Evolutionary conservation across 2,113 vertebrate genomes (phyloP).

Genomic region (Chaenocephalus aceratus): DNA sequence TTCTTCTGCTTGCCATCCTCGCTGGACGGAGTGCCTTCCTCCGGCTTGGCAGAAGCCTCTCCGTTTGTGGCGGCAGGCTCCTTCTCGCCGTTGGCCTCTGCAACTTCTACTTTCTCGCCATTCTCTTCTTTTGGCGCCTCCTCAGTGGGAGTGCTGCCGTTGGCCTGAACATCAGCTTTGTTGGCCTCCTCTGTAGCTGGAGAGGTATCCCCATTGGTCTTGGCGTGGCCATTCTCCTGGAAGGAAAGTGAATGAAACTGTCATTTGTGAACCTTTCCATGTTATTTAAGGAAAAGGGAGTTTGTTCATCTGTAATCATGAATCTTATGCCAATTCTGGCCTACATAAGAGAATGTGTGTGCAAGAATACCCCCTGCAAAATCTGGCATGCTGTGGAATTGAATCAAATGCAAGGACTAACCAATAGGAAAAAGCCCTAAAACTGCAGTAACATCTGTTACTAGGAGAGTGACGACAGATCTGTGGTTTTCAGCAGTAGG

Average conservation of each 20-base stretch:
- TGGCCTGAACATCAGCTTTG: conserved; percentile 89
- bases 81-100: conserved; percentile 78
- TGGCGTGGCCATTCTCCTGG: conserved; percentile 93
- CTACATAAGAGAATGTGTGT: neutral
- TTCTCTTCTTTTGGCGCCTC: conserved; percentile 82
- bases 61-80: conserved; percentile 86
- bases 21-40: conserved; percentile 82
- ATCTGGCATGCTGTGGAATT: conserved; percentile 13
- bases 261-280: conserved; percentile 3
- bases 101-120: conserved; percentile 72
- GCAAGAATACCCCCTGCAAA: neutral
- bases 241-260: neutral
- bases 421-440: conserved; percentile 68
- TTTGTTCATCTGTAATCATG: neutral
- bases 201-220: conserved; percentile 87
- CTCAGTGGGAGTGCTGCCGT: conserved; percentile 89
- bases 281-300: neutral
- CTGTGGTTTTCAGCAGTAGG: conserved; percentile 63
- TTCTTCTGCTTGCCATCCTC: conserved; percentile 96
- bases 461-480: conserved; percentile 81
- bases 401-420: conserved; percentile 36
- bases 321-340: neutral
- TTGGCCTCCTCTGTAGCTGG: conserved; percentile 86
- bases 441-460: conserved; percentile 80
- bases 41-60: conserved; percentile 79